Percentiles rank a stretch among this genome's conserved stretches.
Conservation (phyloP, 2,888 invertebrate species). For the Tholera decimalis region DNA sequence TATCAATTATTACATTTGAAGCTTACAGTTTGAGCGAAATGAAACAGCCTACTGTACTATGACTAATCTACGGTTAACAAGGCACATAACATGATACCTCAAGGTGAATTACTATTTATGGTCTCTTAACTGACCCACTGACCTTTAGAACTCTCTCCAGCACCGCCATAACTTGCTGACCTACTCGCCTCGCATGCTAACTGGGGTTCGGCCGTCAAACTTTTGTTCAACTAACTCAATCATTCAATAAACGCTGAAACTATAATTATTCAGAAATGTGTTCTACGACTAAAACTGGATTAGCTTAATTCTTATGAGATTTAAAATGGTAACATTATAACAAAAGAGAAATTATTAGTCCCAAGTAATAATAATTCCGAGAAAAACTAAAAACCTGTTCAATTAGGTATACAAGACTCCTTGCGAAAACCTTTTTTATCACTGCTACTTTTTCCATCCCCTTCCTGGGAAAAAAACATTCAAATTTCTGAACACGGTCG, state of each 20-base stretch:
- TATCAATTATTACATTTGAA: too few species aligned
- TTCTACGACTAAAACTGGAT: not conserved
- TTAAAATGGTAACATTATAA: not conserved
- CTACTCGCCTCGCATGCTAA: conserved; percentile 15
- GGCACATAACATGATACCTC: conserved; percentile 1
- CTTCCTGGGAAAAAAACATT: too few species aligned
- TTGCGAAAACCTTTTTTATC: too few species aligned
- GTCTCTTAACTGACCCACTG: conserved; percentile 41
- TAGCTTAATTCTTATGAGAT: not conserved
- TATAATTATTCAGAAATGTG: conserved; percentile 9
- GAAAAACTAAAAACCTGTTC: too few species aligned
- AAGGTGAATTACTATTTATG: conserved; percentile 39
- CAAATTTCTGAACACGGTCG: too few species aligned
- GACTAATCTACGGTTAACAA: not conserved
- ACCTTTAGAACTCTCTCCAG: conserved; percentile 41
- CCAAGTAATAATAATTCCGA: too few species aligned
- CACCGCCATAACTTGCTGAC: conserved; percentile 52
- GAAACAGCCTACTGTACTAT: too few species aligned
- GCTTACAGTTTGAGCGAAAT: too few species aligned
- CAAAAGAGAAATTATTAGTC: not conserved
- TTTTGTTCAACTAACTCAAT: conserved; percentile 44
- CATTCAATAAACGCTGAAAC: conserved; percentile 14
- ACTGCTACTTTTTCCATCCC: too few species aligned
- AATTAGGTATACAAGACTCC: too few species aligned
- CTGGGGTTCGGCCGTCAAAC: conserved; percentile 17